Evolutionary conservation across 2,888 invertebrate species (phyloP).

Genomic region (Pristionchus entomophagus): DNA sequence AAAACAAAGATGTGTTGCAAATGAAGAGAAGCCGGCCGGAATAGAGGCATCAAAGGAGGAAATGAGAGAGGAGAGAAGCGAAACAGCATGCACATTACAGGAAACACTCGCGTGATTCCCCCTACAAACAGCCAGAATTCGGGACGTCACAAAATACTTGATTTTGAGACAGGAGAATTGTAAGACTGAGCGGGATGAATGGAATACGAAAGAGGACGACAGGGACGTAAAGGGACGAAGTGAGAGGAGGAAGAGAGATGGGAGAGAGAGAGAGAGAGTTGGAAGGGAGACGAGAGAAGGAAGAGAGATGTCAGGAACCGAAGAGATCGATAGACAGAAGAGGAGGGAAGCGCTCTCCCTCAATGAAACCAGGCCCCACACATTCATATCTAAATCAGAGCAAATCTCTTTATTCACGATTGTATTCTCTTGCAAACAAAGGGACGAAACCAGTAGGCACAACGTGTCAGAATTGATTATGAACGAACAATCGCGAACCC

Average conservation of each 20-base stretch:
- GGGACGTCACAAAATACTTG: not conserved
- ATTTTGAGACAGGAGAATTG: conserved; percentile 40
- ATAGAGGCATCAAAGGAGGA: conserved; percentile 33
- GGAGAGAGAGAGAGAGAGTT: conserved; percentile 40
- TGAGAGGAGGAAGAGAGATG: conserved; percentile 7
- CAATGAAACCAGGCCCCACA: not conserved
- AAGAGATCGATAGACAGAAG: conserved; percentile 32
- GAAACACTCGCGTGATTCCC: not conserved
- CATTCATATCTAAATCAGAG: conserved; percentile 37
- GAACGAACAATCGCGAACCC: conserved; percentile 7
- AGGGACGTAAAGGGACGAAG: conserved; percentile 31
- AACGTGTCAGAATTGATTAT: conserved; percentile 24
- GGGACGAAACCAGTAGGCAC: conserved; percentile 31
- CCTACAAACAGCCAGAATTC: not conserved
- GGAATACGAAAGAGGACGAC: conserved; percentile 34
- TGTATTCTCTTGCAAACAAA: not conserved
- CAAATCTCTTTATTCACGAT: conserved; percentile 27
- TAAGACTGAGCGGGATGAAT: conserved; percentile 27
- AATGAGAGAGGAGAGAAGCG: conserved; percentile 23
- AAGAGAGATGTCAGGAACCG: conserved; percentile 45
- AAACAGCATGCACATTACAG: too few relatives aligned
- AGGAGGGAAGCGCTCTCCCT: not conserved
- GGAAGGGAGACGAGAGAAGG: conserved; percentile 45
- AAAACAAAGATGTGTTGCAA: conserved; percentile 34
- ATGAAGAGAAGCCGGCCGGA: conserved; percentile 29